Base-by-base conservation (phyloP, 2,888 invertebrate genomes). In the Phyllotreta cruciferae region DNA sequence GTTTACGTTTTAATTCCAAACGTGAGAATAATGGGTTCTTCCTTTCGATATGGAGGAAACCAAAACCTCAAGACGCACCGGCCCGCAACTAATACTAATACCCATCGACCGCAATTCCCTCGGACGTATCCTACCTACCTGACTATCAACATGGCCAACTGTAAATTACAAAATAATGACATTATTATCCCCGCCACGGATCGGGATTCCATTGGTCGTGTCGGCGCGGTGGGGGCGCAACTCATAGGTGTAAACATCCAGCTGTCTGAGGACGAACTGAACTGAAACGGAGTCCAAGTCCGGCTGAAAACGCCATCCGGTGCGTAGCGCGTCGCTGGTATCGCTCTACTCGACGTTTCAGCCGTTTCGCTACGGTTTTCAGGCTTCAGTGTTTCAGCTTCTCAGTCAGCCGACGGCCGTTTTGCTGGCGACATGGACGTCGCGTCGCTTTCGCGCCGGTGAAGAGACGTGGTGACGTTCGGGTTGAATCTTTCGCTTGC, bases 131-230 rank as follows among this genome's bases (percentile, higher is more conserved):
- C 24, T 64, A 66, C 69, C 66, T 76, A 77, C 78, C 77, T 78
- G 77, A 73, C 71, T 66, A 72, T 73, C 73, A 74, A 75, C 75
- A 75, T 79, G 79, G 77, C 74, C 78, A 74, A 77, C 78, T 78
- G 78, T 78, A 79, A 80, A 81, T 80, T 80, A 79, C 75, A 77
- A 78, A 78, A 79, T 81, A 81, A 81, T 81, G 79, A 81, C 77
- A 79, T 80, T 79, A 80, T 81, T 80, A 81, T 77, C 79, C 80
- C 80, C 76, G 69, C 78, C 63, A 65, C 67, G 67, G 57, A 66
- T 58, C 64, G 64, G 53, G 63, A 70, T 74, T 70, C 76, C 73
- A 77, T 77, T 76, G 78, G 77, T 72, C 71, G 66, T 65, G 60
- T 66, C 34, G 57, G 58, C 64, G 49, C 68, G 69, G 72, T 71